These are phyloP conservation scores for Gyps fulvus DNA, from an alignment of 2,113 vertebrate species.

Conservation along the genomic window DNA sequence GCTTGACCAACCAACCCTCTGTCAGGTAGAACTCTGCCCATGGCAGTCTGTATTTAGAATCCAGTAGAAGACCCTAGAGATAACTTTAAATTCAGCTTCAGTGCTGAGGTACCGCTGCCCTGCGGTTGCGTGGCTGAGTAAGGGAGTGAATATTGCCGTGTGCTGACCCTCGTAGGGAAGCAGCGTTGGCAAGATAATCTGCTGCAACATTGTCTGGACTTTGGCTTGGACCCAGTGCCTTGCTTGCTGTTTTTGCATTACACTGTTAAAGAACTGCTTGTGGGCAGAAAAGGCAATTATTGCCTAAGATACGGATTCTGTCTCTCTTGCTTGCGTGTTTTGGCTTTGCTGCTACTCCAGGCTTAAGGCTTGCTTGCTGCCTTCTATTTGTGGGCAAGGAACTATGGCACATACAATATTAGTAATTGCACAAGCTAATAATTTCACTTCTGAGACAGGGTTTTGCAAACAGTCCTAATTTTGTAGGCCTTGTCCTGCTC, in stretches of 20 bases:
- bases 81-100: background rate
- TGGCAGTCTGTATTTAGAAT: background rate
- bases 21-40: background rate
- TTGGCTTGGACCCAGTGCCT: background rate
- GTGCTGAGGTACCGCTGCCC: background rate
- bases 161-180: rapidly evolving
- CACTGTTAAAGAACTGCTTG: background rate
- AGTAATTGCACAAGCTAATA: background rate
- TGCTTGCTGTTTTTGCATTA: background rate
- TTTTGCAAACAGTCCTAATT: background rate
- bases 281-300: background rate
- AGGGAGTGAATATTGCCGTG: too few species aligned
- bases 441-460: background rate
- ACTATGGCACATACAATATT: background rate
- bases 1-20: background rate
- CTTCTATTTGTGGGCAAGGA: background rate
- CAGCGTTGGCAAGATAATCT: background rate
- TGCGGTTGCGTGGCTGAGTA: rapidly evolving
- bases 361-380: background rate
- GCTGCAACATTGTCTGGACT: background rate
- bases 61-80: background rate
- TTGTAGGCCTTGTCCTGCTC: background rate
- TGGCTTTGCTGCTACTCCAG: background rate
- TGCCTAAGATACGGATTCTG: background rate
- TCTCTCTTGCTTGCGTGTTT: background rate